Evolutionary conservation across 2,888 invertebrate species (phyloP), one percentile per base, ranked within the genome.

Genomic region (Calliphora vomitoria): DNA sequence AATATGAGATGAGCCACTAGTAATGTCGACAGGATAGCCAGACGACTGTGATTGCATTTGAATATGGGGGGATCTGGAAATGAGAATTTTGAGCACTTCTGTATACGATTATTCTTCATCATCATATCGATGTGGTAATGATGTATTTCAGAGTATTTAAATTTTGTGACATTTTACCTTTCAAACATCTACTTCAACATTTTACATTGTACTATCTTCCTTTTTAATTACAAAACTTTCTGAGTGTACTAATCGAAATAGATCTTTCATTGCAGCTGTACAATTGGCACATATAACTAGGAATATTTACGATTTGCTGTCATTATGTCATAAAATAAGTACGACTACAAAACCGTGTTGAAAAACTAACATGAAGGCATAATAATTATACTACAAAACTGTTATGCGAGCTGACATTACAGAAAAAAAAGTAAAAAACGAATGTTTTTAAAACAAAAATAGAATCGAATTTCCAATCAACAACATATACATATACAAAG

Each of bases 381-480:
- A 18, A 50, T 15, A 25, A 25, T 25, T 25, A 25, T 25, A 25
- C 25, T 25, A 25, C 25, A 25, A 25, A 25, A 25, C 25, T 64
- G 4, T 53, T 55, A 20, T 25, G n/a, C 5, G 13, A 68, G 4
- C 25, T 78, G 66, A 31, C 68, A 58, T 68, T 66, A 68, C 8
- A 31, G 5, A 25, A 68, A 62, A 15, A 11, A 18, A 50, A 20
- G 8, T 15, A 68, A 41, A 66, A 72, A 35, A 53, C 25, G 44
- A 74, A 60, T 79, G 10, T 71, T 60, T 20, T 3, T 64, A 53
- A 68, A 10, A 31, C 4, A 44, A 31, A 82, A 75, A 41, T 13
- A 41, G 50, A 71, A 68, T 53, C 41, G 20, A 50, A 75, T 50
- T 69, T 60, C 15, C 35, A 25, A 72, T 62, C 41, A 81, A 62